Evolutionary conservation across 1,140 invertebrate genomes (phyloP).

Genomic region (Oreohelix idahoensis): DNA sequence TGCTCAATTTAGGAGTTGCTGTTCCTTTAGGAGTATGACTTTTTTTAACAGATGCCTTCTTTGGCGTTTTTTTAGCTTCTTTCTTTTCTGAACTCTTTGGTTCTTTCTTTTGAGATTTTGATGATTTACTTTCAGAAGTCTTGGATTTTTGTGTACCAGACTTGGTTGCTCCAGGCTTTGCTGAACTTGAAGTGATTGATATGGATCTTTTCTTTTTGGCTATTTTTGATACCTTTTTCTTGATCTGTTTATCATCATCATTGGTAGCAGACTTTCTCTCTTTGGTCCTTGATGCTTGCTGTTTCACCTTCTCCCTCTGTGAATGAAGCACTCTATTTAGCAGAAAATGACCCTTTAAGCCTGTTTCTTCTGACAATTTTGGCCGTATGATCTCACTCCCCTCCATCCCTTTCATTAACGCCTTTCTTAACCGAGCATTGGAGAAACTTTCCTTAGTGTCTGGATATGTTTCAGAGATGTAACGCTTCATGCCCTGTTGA

Average conservation of each 20-base stretch:
- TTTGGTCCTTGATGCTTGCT: not conserved
- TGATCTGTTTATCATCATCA: not conserved
- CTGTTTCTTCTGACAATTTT: slow-evolving; percentile 7
- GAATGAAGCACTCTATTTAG: slow-evolving; percentile 5
- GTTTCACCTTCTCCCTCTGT: slow-evolving; percentile 8
- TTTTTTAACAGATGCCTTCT: not conserved
- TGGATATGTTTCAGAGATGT: not conserved
- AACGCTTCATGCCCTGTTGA: slow-evolving; percentile 12
- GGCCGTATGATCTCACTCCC: slow-evolving; percentile 5
- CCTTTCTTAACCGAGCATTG: slow-evolving; percentile 11
- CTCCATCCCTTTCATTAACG: slow-evolving; percentile 6
- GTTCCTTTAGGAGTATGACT: not conserved
- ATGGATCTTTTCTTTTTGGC: not conserved
- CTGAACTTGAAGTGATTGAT: not conserved
- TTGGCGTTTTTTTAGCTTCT: not conserved
- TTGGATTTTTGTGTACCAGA: not conserved
- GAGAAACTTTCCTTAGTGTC: slow-evolving; percentile 13
- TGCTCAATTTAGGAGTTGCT: slow-evolving; percentile 22
- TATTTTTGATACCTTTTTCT: not conserved
- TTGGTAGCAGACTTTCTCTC: not conserved
- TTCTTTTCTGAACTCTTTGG: not conserved
- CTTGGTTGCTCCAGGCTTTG: not conserved
- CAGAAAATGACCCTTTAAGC: slow-evolving; percentile 16
- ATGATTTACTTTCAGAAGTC: not conserved
- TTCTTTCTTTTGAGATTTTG: not conserved